A percentile compares a stretch with the other conserved stretches of the same genome.
phyloP scores from a whole-genome alignment of 2,888 invertebrate species.

The Limnephilus lunatus region DNA sequence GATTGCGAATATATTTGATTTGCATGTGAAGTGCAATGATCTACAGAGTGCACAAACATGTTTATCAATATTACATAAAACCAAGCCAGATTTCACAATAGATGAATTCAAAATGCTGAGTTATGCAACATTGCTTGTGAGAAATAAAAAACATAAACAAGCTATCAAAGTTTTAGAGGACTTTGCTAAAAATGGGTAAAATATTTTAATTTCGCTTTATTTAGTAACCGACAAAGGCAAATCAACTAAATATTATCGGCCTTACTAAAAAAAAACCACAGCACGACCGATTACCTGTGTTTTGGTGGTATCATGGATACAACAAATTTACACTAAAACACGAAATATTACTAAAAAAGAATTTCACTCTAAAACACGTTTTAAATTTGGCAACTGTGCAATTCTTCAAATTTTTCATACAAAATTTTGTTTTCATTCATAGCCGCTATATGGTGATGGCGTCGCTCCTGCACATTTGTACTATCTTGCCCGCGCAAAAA shows the following conservation, averaged over 20 bases:
- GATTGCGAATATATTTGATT: constrained; percentile 80
- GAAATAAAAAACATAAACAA: constrained; percentile 72
- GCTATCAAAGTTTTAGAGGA: constrained; percentile 75
- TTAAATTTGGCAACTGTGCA: no score
- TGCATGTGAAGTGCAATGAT: constrained; percentile 78
- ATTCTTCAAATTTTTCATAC: no score
- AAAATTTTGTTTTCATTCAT: no score
- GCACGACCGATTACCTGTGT: no score
- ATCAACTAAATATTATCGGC: neutral
- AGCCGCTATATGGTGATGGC: no score
- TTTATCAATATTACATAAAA: constrained; percentile 76
- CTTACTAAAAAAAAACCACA: no score
- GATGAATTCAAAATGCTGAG: constrained; percentile 83
- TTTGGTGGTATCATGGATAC: no score
- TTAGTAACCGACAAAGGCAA: neutral
- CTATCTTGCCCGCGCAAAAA: no score
- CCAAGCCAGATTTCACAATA: constrained; percentile 77
- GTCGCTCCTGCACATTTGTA: no score
- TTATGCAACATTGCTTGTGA: constrained; percentile 79
- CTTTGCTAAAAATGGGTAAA: constrained; percentile 74
- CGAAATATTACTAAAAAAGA: no score
- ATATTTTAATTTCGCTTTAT: neutral
- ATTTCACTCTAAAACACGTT: no score
- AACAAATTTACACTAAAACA: no score
- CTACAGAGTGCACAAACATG: constrained; percentile 76